Evolutionary conservation across 2,888 invertebrate species (phyloP).

Genomic region (Ganaspis brasiliensis): DNA sequence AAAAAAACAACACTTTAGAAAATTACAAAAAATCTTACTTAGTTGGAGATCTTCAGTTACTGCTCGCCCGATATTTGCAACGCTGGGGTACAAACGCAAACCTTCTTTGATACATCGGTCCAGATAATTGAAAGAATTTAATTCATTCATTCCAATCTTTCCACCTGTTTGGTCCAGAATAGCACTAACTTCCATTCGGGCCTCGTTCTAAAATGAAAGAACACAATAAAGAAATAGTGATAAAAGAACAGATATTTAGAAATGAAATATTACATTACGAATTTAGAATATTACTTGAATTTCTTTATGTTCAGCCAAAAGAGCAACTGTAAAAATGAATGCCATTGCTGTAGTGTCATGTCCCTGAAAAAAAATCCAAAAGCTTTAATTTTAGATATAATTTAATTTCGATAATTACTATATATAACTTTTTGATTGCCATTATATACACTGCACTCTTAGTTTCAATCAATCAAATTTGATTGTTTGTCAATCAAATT

Average conservation of each 20-base stretch:
- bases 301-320: background rate
- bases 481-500: too few species aligned
- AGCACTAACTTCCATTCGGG: background rate
- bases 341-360: slow-evolving; percentile 4
- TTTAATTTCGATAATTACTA: too few species aligned
- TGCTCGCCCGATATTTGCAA: background rate
- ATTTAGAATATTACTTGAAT: slow-evolving; percentile 13
- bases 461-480: too few species aligned
- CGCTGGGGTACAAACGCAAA: slow-evolving; percentile 9
- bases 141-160: slow-evolving; percentile 10
- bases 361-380: background rate
- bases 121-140: background rate
- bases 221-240: too few species aligned
- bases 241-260: too few species aligned
- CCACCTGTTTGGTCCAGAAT: background rate
- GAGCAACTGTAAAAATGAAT: background rate
- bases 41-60: background rate
- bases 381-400: background rate
- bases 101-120: slow-evolving; percentile 21
- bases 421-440: too few species aligned
- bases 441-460: too few species aligned
- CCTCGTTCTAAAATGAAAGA: background rate
- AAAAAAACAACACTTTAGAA: too few species aligned
- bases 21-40: background rate
- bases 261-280: too few species aligned